Conservation (phyloP, 1,140 invertebrate species). For the Venustaconcha ellipsiformis region DNA sequence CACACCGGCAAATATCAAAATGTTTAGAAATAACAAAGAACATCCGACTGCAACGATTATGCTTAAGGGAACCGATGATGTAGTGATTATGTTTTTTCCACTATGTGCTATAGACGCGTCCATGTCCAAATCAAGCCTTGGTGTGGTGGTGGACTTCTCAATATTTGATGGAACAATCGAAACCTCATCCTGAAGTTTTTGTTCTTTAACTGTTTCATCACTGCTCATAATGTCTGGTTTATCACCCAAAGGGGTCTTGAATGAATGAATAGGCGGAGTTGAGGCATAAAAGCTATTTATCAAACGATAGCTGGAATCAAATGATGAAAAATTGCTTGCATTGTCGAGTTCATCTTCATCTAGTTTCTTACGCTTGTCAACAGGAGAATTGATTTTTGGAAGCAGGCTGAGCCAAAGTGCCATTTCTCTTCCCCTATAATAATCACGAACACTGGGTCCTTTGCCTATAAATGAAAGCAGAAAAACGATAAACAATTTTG, state of each 20-base stretch:
- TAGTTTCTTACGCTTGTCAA: conserved; percentile 80
- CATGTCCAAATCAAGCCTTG: neutral
- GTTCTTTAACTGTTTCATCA: neutral
- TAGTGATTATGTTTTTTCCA: conserved; percentile 8
- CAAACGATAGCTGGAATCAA: conserved; percentile 58
- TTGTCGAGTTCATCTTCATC: conserved; percentile 86
- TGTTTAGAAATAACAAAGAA: conserved; percentile 88
- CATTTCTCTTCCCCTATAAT: conserved; percentile 94
- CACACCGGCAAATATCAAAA: conserved; percentile 92
- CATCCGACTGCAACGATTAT: conserved; percentile 95
- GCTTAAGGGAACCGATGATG: conserved; percentile 42
- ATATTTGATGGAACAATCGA: conserved; percentile 32
- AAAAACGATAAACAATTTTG: too few relatives aligned
- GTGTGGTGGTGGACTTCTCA: conserved; percentile 8
- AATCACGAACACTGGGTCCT: conserved; percentile 79
- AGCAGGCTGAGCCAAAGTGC: conserved; percentile 97
- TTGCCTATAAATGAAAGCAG: neutral
- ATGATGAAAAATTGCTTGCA: conserved; percentile 56
- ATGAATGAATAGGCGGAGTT: conserved; percentile 58
- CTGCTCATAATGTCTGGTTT: conserved; percentile 4
- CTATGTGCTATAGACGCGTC: neutral
- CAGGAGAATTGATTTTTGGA: conserved; percentile 89
- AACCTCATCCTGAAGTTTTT: conserved; percentile 28
- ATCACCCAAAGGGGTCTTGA: conserved; percentile 13
- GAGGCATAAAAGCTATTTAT: conserved; percentile 51